A percentile compares a stretch with the other conserved stretches of the same genome.
phyloP scores from a whole-genome alignment of 2,797 vertebrate species.

The Calcarius lapponicus region DNA sequence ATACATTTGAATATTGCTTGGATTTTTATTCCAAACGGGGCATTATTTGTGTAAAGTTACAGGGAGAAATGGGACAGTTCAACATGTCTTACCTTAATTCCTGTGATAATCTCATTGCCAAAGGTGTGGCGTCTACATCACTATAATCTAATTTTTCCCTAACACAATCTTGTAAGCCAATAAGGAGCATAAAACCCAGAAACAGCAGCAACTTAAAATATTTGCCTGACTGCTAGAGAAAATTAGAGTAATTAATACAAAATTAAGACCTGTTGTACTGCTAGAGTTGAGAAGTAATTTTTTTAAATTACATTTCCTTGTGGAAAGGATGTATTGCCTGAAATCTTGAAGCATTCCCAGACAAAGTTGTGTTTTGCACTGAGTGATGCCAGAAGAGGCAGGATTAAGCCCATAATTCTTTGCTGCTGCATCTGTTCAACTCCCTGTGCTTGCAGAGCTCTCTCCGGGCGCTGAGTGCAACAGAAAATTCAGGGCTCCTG shows the following conservation, averaged over 20 bases:
- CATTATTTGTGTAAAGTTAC: background rate
- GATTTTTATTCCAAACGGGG: background rate
- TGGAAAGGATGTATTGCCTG: background rate
- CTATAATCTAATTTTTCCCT: background rate
- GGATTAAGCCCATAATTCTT: background rate
- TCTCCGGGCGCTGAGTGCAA: background rate
- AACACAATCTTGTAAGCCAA: background rate
- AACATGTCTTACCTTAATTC: background rate
- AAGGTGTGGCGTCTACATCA: background rate
- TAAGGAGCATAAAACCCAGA: background rate
- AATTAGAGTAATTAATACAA: background rate
- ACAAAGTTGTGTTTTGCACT: background rate
- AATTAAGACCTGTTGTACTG: background rate
- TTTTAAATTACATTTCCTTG: background rate
- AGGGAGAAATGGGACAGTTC: background rate
- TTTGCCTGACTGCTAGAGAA: background rate
- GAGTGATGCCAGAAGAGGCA: background rate
- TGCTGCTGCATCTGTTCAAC: background rate
- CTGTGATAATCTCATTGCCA: background rate
- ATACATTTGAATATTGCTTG: background rate
- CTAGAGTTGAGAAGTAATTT: background rate
- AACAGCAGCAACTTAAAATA: background rate
- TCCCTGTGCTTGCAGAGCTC: background rate
- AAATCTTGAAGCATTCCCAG: background rate
- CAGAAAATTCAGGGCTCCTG: background rate